A percentile compares a stretch with the other conserved stretches of the same genome.
phyloP scores from a whole-genome alignment of 2,797 vertebrate species.

The Microchirus variegatus region DNA sequence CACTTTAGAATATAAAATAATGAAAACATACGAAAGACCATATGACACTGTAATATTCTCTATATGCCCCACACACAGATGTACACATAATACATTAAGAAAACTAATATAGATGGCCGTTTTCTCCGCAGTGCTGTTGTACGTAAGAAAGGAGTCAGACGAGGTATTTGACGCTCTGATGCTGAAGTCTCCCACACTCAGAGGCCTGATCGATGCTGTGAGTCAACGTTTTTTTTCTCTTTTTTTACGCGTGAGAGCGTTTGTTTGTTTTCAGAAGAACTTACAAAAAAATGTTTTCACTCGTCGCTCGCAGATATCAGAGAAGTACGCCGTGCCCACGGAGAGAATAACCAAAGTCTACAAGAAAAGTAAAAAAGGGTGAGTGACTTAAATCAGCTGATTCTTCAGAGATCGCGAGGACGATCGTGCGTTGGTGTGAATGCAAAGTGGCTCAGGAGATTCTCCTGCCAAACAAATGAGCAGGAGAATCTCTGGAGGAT shows the following conservation, averaged over 20 bases:
- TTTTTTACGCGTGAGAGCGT: neutral
- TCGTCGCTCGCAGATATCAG: conserved; percentile 86
- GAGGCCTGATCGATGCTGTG: conserved; percentile 95
- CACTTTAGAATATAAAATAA: too few relatives aligned
- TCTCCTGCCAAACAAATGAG: too few relatives aligned
- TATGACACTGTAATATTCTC: too few relatives aligned
- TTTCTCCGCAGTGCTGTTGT: conserved; percentile 89
- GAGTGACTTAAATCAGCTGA: conserved; percentile 24
- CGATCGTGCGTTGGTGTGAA: too few relatives aligned
- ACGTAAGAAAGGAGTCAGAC: conserved; percentile 94
- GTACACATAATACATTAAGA: neutral
- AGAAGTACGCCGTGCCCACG: conserved; percentile 91
- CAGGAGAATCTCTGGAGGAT: too few relatives aligned
- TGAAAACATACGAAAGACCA: too few relatives aligned
- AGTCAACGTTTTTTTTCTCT: conserved; percentile 69
- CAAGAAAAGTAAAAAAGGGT: conserved; percentile 99
- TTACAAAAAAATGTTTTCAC: conserved; percentile 1
- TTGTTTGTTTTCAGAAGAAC: neutral
- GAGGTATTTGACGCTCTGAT: conserved; percentile 98
- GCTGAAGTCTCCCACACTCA: conserved; percentile 95
- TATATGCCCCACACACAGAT: neutral
- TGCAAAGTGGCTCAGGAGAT: too few relatives aligned
- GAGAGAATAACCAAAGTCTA: conserved; percentile 97
- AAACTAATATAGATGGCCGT: neutral
- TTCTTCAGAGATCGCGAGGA: too few relatives aligned